Conservation (phyloP, 2,888 invertebrate species). For the Mythimna lalbum region DNA sequence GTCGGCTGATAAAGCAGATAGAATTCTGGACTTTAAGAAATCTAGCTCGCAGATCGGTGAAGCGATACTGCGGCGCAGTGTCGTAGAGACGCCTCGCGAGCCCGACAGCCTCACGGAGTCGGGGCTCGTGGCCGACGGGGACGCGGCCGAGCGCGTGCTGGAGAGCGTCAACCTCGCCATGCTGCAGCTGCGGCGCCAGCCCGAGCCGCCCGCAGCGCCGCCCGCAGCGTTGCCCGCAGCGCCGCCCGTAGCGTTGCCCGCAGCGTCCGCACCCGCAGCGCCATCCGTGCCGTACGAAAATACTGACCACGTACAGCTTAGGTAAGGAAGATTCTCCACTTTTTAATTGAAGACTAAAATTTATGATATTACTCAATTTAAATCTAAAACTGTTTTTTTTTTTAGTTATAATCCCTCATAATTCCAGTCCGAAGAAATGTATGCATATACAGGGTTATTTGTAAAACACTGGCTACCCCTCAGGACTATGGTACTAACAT, state of each 20-base stretch:
- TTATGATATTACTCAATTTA: too few species aligned
- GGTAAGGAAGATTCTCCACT: background rate
- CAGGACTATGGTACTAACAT: too few species aligned
- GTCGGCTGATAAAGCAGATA: conserved; percentile 77
- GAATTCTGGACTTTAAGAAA: conserved; percentile 84
- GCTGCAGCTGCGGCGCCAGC: conserved; percentile 70
- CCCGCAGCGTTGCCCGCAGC: too few species aligned
- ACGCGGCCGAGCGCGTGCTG: conserved; percentile 67
- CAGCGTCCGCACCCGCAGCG: too few species aligned
- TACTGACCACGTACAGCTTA: background rate
- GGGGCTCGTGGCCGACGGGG: too few species aligned
- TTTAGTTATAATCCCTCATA: too few species aligned
- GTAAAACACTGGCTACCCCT: too few species aligned
- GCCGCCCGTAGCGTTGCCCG: too few species aligned
- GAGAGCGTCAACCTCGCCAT: conserved; percentile 80
- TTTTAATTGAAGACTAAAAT: background rate
- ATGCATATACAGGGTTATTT: too few species aligned
- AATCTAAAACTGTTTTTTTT: too few species aligned
- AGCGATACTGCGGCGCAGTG: conserved; percentile 72
- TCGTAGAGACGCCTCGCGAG: conserved; percentile 32
- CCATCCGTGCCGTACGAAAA: background rate
- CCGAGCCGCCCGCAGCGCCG: too few species aligned
- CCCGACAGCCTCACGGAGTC: background rate
- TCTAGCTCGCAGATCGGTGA: conserved; percentile 82
- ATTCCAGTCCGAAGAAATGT: too few species aligned